phyloP scores from a whole-genome alignment of 2,888 invertebrate genomes.

The Nephrotoma appendiculata region DNA sequence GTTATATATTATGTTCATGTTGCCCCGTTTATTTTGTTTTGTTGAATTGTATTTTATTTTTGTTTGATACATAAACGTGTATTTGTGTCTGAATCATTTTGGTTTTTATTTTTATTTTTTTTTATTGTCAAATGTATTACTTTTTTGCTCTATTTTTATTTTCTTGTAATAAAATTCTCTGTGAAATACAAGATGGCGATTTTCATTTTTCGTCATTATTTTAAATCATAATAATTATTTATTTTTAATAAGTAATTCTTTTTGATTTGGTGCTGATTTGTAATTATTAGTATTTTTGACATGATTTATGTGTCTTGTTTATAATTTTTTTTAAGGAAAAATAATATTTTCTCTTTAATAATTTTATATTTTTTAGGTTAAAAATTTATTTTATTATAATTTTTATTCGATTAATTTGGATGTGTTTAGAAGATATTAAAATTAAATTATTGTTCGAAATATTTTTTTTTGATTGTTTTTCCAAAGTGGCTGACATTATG shows the following conservation, averaged over 20 bases:
- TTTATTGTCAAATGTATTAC: not conserved
- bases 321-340: not conserved
- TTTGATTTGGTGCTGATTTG: not conserved
- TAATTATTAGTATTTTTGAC: not conserved
- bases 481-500: not conserved
- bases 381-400: not conserved
- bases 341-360: not conserved
- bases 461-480: not conserved
- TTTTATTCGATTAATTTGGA: not conserved
- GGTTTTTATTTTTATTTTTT: not conserved
- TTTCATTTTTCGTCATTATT: not conserved
- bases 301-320: not conserved
- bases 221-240: not conserved
- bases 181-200: slow-evolving; percentile 3
- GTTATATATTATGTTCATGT: not conserved
- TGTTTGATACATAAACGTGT: not conserved
- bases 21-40: not conserved
- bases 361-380: not conserved
- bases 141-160: not conserved
- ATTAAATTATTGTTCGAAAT: not conserved
- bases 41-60: not conserved
- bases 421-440: not conserved
- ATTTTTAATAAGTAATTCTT: not conserved
- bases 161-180: not conserved
- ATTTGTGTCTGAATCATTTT: not conserved